These are phyloP conservation scores for Asarcornis scutulata DNA, from an alignment of 2,113 vertebrate genomes.

Conservation along the genomic window DNA sequence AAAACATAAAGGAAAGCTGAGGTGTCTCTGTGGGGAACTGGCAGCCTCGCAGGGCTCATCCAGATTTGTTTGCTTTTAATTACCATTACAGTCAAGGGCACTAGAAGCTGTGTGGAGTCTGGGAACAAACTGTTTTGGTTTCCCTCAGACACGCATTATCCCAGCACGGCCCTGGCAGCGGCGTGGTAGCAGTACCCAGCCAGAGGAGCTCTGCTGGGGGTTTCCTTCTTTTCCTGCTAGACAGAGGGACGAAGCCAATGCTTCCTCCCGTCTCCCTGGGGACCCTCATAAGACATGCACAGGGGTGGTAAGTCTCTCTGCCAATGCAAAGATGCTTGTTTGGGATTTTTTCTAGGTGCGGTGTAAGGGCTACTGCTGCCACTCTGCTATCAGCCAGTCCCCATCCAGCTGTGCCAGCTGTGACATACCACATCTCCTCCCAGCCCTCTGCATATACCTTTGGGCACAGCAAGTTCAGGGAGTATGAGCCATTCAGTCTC, in stretches of 20 bases:
- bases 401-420: background rate
- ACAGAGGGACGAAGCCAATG: background rate
- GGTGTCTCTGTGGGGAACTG: slow-evolving; percentile 39
- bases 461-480: background rate
- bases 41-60: slow-evolving; percentile 8
- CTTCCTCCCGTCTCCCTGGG: background rate
- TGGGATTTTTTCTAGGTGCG: background rate
- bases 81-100: slow-evolving; percentile 29
- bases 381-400: background rate
- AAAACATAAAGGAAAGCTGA: slow-evolving; percentile 37
- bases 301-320: background rate
- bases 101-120: slow-evolving; percentile 22
- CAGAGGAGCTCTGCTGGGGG: rapidly evolving
- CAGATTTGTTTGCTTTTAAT: slow-evolving; percentile 65
- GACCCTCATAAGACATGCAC: background rate
- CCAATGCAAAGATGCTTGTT: background rate
- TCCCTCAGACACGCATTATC: slow-evolving; percentile 19
- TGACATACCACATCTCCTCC: background rate
- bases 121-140: slow-evolving; percentile 43
- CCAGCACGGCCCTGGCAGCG: background rate
- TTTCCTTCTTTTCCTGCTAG: background rate
- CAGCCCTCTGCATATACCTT: background rate
- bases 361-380: background rate
- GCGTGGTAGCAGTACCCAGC: rapidly evolving
- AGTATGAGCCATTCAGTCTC: background rate